A percentile compares a stretch with the other conserved stretches of the same genome.
phyloP scores from a whole-genome alignment of 2,797 vertebrate species.

The Takifugu rubripes region DNA sequence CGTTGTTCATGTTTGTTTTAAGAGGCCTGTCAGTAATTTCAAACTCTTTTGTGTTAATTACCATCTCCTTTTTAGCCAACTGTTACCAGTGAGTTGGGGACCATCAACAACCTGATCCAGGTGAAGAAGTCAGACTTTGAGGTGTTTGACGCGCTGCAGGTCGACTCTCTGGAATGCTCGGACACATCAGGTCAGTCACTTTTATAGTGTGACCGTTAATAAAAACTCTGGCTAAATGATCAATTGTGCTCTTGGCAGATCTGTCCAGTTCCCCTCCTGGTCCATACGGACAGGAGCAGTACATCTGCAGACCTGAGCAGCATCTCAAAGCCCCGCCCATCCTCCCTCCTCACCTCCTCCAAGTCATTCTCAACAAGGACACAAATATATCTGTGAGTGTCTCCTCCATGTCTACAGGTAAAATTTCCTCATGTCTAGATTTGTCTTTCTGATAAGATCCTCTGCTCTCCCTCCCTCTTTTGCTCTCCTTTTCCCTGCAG shows the following conservation, averaged over 20 bases:
- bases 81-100: slow-evolving; percentile 94
- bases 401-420: background rate
- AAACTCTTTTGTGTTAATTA: background rate
- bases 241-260: slow-evolving; percentile 72
- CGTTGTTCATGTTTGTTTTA: background rate
- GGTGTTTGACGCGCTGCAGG: slow-evolving; percentile 94
- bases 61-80: slow-evolving; percentile 76
- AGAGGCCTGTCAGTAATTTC: background rate
- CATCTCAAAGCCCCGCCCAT: slow-evolving; percentile 95
- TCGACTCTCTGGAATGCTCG: slow-evolving; percentile 93
- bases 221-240: background rate
- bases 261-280: slow-evolving; percentile 95
- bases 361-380: slow-evolving; percentile 99
- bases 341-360: slow-evolving; percentile 93
- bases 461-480: slow-evolving; percentile 1
- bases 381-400: slow-evolving; percentile 93
- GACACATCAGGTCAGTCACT: slow-evolving; percentile 85
- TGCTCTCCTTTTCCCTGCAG: slow-evolving; percentile 62
- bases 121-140: slow-evolving; percentile 99
- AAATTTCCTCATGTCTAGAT: background rate
- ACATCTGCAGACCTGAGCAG: slow-evolving; percentile 88
- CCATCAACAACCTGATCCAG: slow-evolving; percentile 95
- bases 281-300: slow-evolving; percentile 91
- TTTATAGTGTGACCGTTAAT: background rate
- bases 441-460: background rate